Conservation (phyloP, 2,888 invertebrate genomes). For the Teleiodes luculella region DNA sequence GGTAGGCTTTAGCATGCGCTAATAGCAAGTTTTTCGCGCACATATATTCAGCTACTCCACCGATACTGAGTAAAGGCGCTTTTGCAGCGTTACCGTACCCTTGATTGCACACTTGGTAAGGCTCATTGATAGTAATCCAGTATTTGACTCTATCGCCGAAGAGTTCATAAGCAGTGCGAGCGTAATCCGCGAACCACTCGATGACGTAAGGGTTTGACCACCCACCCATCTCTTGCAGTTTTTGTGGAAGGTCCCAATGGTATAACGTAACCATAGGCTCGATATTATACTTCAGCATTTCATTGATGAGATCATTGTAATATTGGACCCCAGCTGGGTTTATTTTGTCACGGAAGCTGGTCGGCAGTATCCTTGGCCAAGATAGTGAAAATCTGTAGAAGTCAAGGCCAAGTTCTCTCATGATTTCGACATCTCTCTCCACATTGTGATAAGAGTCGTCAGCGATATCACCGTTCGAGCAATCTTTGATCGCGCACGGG, state of each 20-base stretch:
- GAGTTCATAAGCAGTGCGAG: constrained; percentile 45
- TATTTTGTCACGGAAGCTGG: constrained; percentile 55
- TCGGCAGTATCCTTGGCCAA: constrained; percentile 78
- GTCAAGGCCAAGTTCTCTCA: constrained; percentile 48
- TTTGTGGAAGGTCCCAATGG: constrained; percentile 63
- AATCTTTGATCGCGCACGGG: too few relatives aligned
- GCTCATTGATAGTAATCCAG: constrained; percentile 79
- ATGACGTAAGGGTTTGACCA: constrained; percentile 54
- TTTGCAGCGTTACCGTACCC: constrained; percentile 53
- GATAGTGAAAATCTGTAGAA: constrained; percentile 70
- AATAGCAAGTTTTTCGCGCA: constrained; percentile 62
- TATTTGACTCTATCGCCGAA: constrained; percentile 64
- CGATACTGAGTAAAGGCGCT: constrained; percentile 44
- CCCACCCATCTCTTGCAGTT: constrained; percentile 67
- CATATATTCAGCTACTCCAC: constrained; percentile 61
- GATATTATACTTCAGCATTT: constrained; percentile 73
- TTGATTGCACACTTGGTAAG: constrained; percentile 43
- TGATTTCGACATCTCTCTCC: constrained; percentile 67
- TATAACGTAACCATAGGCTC: constrained; percentile 72
- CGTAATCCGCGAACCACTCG: constrained; percentile 60
- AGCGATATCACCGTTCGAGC: constrained; percentile 59
- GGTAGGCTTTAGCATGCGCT: constrained; percentile 72
- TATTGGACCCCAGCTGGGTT: constrained; percentile 75
- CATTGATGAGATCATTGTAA: constrained; percentile 79
- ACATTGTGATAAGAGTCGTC: constrained; percentile 62